Evolutionary conservation across 2,113 vertebrate species (phyloP).

Genomic region (Urocynchramus pylzowi): DNA sequence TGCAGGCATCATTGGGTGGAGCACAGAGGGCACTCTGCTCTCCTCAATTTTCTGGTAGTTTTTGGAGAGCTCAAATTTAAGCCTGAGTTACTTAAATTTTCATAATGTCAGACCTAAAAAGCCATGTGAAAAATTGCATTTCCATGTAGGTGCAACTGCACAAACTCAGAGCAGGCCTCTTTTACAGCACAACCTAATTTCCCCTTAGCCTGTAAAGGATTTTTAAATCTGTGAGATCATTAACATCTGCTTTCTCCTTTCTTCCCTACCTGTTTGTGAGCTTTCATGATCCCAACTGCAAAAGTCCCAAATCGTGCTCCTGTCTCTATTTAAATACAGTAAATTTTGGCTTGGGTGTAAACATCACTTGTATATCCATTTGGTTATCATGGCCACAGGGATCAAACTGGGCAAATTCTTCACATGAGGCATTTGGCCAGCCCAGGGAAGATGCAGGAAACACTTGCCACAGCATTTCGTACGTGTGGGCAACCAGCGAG

Average conservation of each 20-base stretch:
- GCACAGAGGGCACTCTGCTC: background rate
- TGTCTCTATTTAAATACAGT: background rate
- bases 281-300: background rate
- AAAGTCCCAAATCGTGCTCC: background rate
- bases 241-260: background rate
- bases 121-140: background rate
- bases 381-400: background rate
- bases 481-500: fast-evolving
- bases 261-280: background rate
- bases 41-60: background rate
- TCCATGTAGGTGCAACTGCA: background rate
- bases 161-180: background rate
- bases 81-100: background rate
- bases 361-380: background rate
- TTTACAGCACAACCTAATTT: background rate
- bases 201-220: background rate
- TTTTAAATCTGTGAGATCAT: background rate
- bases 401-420: background rate
- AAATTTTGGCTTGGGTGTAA: background rate
- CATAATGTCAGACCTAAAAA: background rate
- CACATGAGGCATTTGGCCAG: background rate
- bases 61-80: background rate
- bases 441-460: background rate
- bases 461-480: background rate
- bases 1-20: background rate